These are phyloP conservation scores for Xerus rutilus DNA, from an alignment of 2,797 vertebrate species.

Conservation along the genomic window DNA sequence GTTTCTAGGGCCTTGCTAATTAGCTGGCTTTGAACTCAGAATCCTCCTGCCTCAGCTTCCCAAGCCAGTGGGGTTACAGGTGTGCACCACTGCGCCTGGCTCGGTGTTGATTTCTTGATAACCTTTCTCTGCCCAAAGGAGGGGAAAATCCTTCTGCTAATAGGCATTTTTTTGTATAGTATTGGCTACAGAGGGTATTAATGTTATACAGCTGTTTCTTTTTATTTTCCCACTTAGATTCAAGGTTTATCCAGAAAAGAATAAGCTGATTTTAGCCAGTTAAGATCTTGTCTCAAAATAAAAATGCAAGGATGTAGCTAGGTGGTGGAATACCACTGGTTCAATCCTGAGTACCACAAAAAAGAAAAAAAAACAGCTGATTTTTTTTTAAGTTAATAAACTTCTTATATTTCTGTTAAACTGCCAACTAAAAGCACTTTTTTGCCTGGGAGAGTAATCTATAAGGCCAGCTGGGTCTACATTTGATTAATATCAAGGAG, in stretches of 20 bases:
- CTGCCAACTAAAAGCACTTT: neutral
- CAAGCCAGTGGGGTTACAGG: no score
- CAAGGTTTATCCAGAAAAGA: slow-evolving; percentile 46
- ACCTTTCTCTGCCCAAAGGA: neutral
- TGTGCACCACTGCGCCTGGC: no score
- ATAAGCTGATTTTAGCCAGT: neutral
- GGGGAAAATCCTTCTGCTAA: neutral
- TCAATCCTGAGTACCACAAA: no score
- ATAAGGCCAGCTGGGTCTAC: neutral
- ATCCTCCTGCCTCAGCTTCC: no score
- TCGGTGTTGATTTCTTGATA: neutral
- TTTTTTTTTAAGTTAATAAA: neutral
- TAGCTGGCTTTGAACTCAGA: no score
- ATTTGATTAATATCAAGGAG: neutral
- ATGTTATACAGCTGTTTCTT: neutral
- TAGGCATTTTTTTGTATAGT: neutral
- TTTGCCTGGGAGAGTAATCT: neutral
- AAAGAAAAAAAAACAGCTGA: neutral
- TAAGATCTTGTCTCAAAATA: no score
- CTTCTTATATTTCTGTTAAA: neutral
- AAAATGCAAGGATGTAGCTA: no score
- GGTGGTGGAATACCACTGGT: no score
- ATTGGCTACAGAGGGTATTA: neutral
- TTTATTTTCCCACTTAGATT: slow-evolving; percentile 34
- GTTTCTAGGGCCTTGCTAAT: no score